phyloP scores from a whole-genome alignment of 2,113 vertebrate genomes.

The Prionailurus viverrinus region DNA sequence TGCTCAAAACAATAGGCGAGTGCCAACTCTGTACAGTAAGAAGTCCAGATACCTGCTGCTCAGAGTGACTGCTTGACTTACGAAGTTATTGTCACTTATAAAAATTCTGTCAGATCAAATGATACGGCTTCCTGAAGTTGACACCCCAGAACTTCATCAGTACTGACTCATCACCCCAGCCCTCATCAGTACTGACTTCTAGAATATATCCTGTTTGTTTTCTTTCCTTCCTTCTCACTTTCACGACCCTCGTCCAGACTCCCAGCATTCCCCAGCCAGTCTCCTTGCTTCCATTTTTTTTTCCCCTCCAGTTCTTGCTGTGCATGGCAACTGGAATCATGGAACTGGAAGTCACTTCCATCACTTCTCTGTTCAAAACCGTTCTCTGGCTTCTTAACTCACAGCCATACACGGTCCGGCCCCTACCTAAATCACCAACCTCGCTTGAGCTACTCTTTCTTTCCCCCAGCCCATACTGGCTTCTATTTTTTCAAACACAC shows the following conservation, averaged over 20 bases:
- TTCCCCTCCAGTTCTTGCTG: background rate
- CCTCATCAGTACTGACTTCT: background rate
- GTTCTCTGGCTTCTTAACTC: background rate
- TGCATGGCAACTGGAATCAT: background rate
- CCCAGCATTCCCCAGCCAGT: background rate
- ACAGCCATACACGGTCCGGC: background rate
- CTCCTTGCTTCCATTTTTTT: background rate
- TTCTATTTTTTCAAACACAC: background rate
- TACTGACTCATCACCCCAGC: background rate
- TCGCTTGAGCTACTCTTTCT: background rate
- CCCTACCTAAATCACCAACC: background rate
- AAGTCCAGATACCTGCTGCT: background rate
- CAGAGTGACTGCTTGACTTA: background rate
- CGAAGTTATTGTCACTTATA: background rate
- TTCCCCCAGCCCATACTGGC: background rate
- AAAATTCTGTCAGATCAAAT: background rate
- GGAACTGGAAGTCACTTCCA: background rate
- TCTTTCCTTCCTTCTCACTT: background rate
- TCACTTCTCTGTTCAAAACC: background rate
- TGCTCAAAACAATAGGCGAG: background rate
- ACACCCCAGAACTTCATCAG: background rate
- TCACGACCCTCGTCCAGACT: background rate
- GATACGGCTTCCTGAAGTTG: background rate
- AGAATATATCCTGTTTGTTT: background rate
- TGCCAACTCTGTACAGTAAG: background rate